phyloP scores from a whole-genome alignment of 2,113 vertebrate species.

The Shinisaurus crocodilurus region DNA sequence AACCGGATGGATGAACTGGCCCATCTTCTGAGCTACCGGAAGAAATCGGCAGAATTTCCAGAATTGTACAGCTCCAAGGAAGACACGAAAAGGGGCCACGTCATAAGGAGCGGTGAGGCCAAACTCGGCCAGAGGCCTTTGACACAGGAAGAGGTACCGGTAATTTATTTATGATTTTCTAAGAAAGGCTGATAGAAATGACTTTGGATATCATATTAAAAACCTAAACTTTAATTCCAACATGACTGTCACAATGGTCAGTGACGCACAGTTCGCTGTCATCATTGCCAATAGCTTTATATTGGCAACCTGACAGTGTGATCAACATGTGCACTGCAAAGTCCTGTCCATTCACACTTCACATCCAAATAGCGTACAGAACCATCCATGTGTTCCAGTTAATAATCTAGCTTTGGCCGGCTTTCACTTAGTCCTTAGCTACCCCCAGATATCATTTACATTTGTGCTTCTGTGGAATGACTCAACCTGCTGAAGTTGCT shows the following conservation, averaged over 20 bases:
- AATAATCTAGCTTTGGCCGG: neutral
- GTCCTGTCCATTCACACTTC: neutral
- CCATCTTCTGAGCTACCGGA: constrained; percentile 86
- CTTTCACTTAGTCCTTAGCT: constrained; percentile 9
- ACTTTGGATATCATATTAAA: neutral
- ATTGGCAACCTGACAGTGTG: neutral
- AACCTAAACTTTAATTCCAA: neutral
- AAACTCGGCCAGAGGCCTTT: constrained; percentile 76
- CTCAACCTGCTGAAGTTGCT: neutral
- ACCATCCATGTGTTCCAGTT: neutral
- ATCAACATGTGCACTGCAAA: neutral
- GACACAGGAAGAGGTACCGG: constrained; percentile 87
- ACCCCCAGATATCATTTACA: constrained; percentile 6
- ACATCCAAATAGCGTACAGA: neutral
- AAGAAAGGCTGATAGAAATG: neutral
- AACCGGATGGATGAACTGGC: constrained; percentile 84
- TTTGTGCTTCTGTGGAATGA: neutral
- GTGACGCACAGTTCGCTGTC: neutral
- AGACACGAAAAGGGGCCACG: constrained; percentile 52
- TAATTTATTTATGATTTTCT: neutral
- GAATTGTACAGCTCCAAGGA: constrained; percentile 77
- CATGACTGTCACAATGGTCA: neutral
- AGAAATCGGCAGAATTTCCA: constrained; percentile 82
- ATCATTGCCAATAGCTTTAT: neutral
- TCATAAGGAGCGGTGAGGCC: constrained; percentile 64